These are phyloP conservation scores for Aegotheles bennettii DNA, from an alignment of 2,113 vertebrate genomes.

Conservation along the genomic window DNA sequence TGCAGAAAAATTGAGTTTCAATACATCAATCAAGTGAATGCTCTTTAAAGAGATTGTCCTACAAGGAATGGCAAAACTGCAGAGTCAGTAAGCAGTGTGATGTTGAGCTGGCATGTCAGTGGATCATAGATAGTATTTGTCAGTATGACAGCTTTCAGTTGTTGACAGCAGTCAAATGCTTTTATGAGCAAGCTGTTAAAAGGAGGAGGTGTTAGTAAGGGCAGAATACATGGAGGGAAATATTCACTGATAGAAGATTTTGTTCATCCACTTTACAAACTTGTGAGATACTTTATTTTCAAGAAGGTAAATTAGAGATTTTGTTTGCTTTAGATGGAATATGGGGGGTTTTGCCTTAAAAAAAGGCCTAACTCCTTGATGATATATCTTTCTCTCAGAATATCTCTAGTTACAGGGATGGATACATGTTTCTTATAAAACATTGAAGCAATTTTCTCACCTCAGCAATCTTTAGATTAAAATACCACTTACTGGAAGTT, in stretches of 20 bases:
- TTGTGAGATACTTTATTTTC: background rate
- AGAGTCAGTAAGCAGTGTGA: conserved; percentile 41
- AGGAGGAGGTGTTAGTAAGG: background rate
- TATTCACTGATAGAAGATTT: background rate
- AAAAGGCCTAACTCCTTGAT: background rate
- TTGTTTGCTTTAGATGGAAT: background rate
- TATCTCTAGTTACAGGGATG: background rate
- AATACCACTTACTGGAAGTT: background rate
- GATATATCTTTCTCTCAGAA: background rate
- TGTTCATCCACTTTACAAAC: background rate
- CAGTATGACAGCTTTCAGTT: conserved; percentile 18
- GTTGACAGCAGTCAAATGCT: background rate
- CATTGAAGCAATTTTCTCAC: background rate
- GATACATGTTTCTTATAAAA: background rate
- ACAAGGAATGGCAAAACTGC: background rate
- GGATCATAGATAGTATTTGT: conserved; percentile 42
- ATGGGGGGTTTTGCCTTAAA: fast-evolving
- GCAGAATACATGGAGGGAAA: background rate
- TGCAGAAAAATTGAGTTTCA: conserved; percentile 1
- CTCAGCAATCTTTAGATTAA: background rate
- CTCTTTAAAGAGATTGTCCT: conserved; percentile 12
- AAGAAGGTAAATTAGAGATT: background rate
- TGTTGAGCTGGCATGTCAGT: conserved; percentile 10
- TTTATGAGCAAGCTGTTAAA: conserved; percentile 1
- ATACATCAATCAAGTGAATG: conserved; percentile 17